Evolutionary conservation across 2,888 invertebrate genomes (phyloP), one percentile per base, ranked within the genome.

Genomic region (Ametastegia equiseti): DNA sequence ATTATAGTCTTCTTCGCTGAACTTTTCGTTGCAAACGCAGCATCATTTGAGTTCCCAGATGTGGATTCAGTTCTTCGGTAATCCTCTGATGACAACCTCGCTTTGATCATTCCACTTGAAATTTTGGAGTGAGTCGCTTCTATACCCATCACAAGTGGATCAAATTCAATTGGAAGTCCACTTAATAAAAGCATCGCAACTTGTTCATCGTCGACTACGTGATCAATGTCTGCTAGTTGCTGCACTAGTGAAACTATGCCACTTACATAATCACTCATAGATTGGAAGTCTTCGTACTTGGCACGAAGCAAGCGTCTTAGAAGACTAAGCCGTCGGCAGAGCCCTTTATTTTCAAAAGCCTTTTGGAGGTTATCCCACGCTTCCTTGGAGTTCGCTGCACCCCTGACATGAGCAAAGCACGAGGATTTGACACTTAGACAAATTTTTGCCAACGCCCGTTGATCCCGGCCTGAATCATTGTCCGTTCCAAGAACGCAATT

Each of bases 271-370:
- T 80, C 82, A 39, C 84, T 83, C 83, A 85, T 85, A 11, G 78
- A 81, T 19, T 13, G 36, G 78, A 82, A 82, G 23, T 82, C 57
- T 45, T 69, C 81, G 5, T 81, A 47, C 47, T 78, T 81, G 0
- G 78, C 45, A 23, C 77, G 65, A 11, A 75, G 67, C 27, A 83
- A 63, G 60, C 57, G 81, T 65, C 83, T 45, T 9, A 84, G 39
- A 1, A 83, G 54, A 6, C 83, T 36, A 6, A 83, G 67, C 15
- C 83, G 71, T 7, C 83, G 75, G 80, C 83, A 79, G 13, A 84
- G 82, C 15, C 84, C 82, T 79, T 84, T 85, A 39, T 85, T 84
- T 50, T 85, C 85, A 60, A 84, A 86, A 1, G 84, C 84, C 3
- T 81, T 84, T 81, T 84, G 81, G 19, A 85, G 83, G 13, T 82